These are phyloP conservation scores for Phacellophora camtschatica DNA, from an alignment of 30 jellyfish, hydroid and myxozoan genomes.

Conservation along the genomic window DNA sequence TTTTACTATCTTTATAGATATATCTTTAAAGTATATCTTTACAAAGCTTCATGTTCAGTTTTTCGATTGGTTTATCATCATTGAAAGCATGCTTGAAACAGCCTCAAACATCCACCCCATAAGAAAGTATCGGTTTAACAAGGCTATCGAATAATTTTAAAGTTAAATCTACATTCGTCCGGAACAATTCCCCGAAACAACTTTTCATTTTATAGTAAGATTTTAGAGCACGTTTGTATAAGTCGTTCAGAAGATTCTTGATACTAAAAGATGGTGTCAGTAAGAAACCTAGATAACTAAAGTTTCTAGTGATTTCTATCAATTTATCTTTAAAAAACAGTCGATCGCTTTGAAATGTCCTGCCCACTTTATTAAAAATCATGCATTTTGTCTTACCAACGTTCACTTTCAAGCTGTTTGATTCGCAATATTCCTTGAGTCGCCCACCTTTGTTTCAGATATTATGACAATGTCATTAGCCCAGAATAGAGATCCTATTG, in stretches of 20 bases:
- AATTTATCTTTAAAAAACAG: background rate
- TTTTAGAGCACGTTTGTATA: conserved; percentile 13
- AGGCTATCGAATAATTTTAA: conserved; percentile 5
- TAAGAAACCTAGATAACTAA: conserved; percentile 21
- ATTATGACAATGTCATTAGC: background rate
- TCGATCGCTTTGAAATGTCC: background rate
- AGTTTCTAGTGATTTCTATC: background rate
- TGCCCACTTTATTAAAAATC: conserved; percentile 18
- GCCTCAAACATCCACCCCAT: too few species aligned
- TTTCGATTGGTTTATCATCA: too few species aligned
- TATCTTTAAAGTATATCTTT: too few species aligned
- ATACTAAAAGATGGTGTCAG: conserved; percentile 3
- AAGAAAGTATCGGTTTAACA: too few species aligned
- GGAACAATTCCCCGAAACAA: conserved; percentile 15
- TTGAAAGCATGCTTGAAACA: too few species aligned
- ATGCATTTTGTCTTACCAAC: conserved; percentile 15
- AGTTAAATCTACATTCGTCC: conserved; percentile 6
- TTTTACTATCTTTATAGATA: too few species aligned
- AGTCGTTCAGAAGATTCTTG: conserved; percentile 1
- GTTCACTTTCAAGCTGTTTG: background rate
- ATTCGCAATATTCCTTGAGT: background rate
- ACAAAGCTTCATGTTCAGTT: too few species aligned
- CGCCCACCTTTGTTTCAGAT: conserved; percentile 17
- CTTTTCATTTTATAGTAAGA: conserved; percentile 7
- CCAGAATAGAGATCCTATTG: conserved; percentile 17